Evolutionary conservation across 2,888 invertebrate species (phyloP), one percentile per base, ranked within the genome.

Genomic region (Lochmaea crataegi): DNA sequence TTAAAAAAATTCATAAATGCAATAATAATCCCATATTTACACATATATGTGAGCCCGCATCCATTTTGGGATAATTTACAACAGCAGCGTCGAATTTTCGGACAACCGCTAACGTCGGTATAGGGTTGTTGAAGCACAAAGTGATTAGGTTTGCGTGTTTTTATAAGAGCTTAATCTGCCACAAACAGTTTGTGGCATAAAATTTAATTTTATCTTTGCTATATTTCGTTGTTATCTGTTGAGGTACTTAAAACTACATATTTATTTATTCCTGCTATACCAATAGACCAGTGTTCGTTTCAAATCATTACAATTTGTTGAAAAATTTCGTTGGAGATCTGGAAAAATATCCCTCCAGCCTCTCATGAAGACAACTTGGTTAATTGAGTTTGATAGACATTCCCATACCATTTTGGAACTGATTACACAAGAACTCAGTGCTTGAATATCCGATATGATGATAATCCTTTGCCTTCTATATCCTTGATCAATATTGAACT

Each of bases 91-190:
- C 70, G 76, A 79, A 81, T 82, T 83, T 83, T 82, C 82, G 81
- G 82, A 81, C 78, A 82, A 83, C 68, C 51, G 48, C 51, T 68
- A 68, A 61, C 68, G 60, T n/a, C 16, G 45, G 57, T 61, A 51
- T 68, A 18, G 68, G 68, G 60, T 68, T 61, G 67, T 67, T 68
- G 51, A 22, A 51, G 60, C 68, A 60, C 65, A 41, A 32, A 81
- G 79, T 82, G 82, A 82, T 80, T 75, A 80, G 79, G 80, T 82
- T 80, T 81, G 83, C 81, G 80, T 83, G 84, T 83, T 84, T 84
- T 84, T 84, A 83, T 82, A 83, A 82, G 83, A 80, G 82, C 81
- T 82, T 80, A 83, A 82, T 83, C 81, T 82, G 82, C 82, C 82
- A 77, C 77, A 77, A 78, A 81, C 82, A 81, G 81, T 84, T 83